Evolutionary conservation across 2,797 vertebrate species (phyloP), one percentile per base, ranked within the genome.

Genomic region (Macropus fuliginosus): DNA sequence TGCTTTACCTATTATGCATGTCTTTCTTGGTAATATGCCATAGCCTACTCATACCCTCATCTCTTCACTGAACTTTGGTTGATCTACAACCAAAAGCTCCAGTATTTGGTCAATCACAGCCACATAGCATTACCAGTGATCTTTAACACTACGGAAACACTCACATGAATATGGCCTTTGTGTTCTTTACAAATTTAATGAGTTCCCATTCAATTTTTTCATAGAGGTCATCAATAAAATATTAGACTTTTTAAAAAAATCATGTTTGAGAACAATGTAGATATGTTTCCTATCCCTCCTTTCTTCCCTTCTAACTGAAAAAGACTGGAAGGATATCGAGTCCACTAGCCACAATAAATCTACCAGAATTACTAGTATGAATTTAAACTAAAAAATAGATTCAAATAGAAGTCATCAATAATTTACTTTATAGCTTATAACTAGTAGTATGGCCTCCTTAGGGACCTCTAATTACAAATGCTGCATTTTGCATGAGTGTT

Each of bases 401-500:
- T 97, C 93, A 97, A 94, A 96, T 62, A 95, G 93, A 95, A 91
- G 95, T 95, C 50, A 54, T 29, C 21, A 95, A 92, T 93, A 40
- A 93, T 94, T 97, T 97, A 74, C 40, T 94, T 50, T 96, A 91
- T 95, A 94, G 93, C 34, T 96, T 98, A 95, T 96, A 89, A 93
- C 96, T 91, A 92, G 91, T 92, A 66, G n/a, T 92, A 94, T 28
- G 1, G 94, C 90, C 11, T 96, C 97, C 91, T 96, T 96, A 81
- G 94, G 62, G 92, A 95, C 89, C 54, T 90, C 96, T 97, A 95
- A 95, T 92, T 97, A 95, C 24, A 66, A 92, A 91, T 95, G 94
- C 98, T 97, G 56, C 50, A 97, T 81, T 97, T 97, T 97, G 91
- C 96, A 96, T 96, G 94, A 92, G 87, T 81, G 24, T 50, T 95